phyloP scores from a whole-genome alignment of 2,797 vertebrate species.

The Lepus townsendii region DNA sequence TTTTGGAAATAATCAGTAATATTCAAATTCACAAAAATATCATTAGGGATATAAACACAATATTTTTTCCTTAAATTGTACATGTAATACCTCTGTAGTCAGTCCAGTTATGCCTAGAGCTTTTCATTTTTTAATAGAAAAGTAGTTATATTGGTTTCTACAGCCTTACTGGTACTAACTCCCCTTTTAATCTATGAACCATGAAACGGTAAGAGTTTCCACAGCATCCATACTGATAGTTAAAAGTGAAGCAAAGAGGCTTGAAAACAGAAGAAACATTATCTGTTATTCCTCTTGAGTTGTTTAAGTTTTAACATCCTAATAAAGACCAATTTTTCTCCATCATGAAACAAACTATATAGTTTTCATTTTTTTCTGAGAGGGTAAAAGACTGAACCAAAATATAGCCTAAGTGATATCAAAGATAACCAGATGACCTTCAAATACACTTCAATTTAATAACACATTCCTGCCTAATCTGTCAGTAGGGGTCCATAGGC shows the following conservation, averaged over 20 bases:
- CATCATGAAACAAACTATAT: not conserved
- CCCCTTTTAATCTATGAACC: conserved; percentile 7
- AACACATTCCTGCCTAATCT: not conserved
- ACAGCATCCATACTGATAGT: not conserved
- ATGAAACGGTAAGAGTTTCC: not conserved
- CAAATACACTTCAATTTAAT: conserved; percentile 12
- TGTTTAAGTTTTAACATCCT: not conserved
- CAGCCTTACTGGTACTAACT: not conserved
- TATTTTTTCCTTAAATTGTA: conserved; percentile 14
- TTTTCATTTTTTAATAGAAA: not conserved
- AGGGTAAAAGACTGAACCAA: not conserved
- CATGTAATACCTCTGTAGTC: not conserved
- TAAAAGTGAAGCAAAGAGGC: not conserved
- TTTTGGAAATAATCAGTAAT: not conserved
- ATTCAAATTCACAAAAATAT: conserved; percentile 44
- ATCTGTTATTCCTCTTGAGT: not conserved
- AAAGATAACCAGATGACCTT: not conserved
- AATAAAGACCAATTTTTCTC: not conserved
- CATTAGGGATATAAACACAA: not conserved
- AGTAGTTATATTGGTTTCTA: not conserved
- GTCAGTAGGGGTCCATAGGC: not conserved
- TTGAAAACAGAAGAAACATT: not conserved
- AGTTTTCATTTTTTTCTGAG: conserved; percentile 28
- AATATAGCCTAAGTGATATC: not conserved
- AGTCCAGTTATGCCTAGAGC: not conserved